These are phyloP conservation scores for Microplitis manilae DNA, from an alignment of 2,888 invertebrate species.

Conservation along the genomic window DNA sequence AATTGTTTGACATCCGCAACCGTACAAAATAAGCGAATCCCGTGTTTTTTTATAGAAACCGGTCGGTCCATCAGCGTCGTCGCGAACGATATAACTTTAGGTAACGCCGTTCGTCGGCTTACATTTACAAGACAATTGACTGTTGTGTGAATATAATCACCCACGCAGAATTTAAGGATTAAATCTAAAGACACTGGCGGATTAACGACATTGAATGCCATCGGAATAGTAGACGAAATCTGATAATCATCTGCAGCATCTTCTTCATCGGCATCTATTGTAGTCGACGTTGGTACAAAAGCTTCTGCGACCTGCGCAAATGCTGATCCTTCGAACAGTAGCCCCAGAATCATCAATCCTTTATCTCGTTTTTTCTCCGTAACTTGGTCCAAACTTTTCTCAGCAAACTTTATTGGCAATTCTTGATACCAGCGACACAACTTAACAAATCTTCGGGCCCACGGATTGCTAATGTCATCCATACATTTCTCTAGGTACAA, in stretches of 20 bases:
- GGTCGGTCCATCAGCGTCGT: conserved; percentile 48
- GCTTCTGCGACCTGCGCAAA: conserved; percentile 53
- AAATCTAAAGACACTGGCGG: conserved; percentile 61
- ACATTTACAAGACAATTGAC: conserved; percentile 46
- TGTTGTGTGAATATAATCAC: conserved; percentile 56
- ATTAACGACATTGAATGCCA: conserved; percentile 52
- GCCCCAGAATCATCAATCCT: conserved; percentile 48
- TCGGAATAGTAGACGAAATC: conserved; percentile 24
- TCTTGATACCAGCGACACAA: conserved; percentile 60
- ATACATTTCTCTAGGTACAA: conserved; percentile 42
- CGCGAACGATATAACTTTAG: conserved; percentile 53
- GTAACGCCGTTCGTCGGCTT: conserved; percentile 51
- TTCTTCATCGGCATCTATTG: conserved; percentile 46
- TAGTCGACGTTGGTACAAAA: conserved; percentile 50
- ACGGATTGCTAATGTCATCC: rapidly evolving
- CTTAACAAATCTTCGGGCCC: conserved; percentile 52
- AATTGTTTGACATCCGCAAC: conserved; percentile 40
- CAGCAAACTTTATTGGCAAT: conserved; percentile 57
- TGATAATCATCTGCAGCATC: conserved; percentile 44
- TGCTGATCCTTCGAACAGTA: conserved; percentile 52
- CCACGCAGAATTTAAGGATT: conserved; percentile 50
- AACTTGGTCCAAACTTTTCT: conserved; percentile 15
- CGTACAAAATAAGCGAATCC: conserved; percentile 58
- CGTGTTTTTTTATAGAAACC: conserved; percentile 63
- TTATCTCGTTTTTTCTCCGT: conserved; percentile 20